phyloP scores from a whole-genome alignment of 2,797 vertebrate species.

The Chaenodraco wilsoni region DNA sequence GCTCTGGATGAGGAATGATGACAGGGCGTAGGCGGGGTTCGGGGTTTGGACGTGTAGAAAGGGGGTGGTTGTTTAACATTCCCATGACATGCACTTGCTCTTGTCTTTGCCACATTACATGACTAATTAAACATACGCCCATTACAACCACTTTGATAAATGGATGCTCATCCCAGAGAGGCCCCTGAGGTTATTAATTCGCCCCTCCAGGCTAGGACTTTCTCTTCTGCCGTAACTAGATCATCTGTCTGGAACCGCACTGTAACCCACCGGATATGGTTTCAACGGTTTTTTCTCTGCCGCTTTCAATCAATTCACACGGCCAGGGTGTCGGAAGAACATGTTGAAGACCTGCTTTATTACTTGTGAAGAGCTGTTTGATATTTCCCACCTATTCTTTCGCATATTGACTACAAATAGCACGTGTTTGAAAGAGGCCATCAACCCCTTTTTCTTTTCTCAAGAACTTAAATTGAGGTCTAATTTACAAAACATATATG shows the following conservation, averaged over 20 bases:
- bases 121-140: constrained; percentile 78
- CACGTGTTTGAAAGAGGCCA: background rate
- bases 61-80: constrained; percentile 69
- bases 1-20: constrained; percentile 30
- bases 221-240: constrained; percentile 57
- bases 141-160: constrained; percentile 70
- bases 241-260: constrained; percentile 61
- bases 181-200: constrained; percentile 64
- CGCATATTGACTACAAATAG: background rate
- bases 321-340: constrained; percentile 31
- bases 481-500: background rate
- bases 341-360: constrained; percentile 29
- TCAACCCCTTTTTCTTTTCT: background rate
- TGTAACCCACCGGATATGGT: constrained; percentile 68
- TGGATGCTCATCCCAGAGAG: constrained; percentile 64
- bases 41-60: constrained; percentile 25
- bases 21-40: constrained; percentile 26
- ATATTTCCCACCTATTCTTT: constrained; percentile 2
- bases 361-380: constrained; percentile 28
- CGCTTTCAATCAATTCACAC: constrained; percentile 77
- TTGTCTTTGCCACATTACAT: constrained; percentile 76
- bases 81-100: constrained; percentile 66
- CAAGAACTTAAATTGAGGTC: background rate
- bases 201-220: constrained; percentile 59
- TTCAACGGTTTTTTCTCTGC: constrained; percentile 62